Conservation (phyloP, 2,888 invertebrate genomes). For the Girardia tigrina region DNA sequence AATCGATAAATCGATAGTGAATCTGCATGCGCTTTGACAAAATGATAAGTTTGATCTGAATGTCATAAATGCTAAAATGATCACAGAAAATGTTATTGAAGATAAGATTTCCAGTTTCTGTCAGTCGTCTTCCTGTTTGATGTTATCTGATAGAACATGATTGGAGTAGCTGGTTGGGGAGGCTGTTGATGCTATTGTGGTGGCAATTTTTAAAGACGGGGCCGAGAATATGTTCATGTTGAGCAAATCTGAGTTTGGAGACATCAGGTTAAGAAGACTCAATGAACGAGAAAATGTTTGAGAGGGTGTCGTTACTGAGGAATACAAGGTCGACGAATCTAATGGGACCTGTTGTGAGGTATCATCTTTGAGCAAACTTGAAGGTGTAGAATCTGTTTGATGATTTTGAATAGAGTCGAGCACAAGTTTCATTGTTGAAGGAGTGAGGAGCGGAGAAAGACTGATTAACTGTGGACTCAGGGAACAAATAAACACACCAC, state of each 20-base stretch:
- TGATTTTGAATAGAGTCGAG: neutral
- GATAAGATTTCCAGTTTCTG: neutral
- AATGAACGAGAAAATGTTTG: neutral
- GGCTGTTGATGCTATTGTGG: neutral
- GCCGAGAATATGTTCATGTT: neutral
- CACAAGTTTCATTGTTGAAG: slow-evolving; percentile 10
- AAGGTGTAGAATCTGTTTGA: neutral
- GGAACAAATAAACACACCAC: neutral
- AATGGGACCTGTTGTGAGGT: neutral
- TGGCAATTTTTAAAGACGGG: neutral
- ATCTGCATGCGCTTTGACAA: neutral
- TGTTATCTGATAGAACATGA: neutral
- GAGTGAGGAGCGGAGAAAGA: slow-evolving; percentile 25
- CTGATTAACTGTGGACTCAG: neutral
- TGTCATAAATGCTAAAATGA: neutral
- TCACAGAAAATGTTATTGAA: neutral
- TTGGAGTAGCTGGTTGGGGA: neutral
- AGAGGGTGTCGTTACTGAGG: neutral
- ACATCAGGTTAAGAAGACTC: neutral
- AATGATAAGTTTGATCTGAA: neutral
- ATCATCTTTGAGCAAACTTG: neutral
- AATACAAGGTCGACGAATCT: neutral
- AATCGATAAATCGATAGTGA: neutral
- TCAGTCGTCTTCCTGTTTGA: neutral
- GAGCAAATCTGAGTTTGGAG: neutral